Evolutionary conservation across 2,888 invertebrate species (phyloP), one percentile per base, ranked within the genome.

Genomic region (Eupithecia exiguata): DNA sequence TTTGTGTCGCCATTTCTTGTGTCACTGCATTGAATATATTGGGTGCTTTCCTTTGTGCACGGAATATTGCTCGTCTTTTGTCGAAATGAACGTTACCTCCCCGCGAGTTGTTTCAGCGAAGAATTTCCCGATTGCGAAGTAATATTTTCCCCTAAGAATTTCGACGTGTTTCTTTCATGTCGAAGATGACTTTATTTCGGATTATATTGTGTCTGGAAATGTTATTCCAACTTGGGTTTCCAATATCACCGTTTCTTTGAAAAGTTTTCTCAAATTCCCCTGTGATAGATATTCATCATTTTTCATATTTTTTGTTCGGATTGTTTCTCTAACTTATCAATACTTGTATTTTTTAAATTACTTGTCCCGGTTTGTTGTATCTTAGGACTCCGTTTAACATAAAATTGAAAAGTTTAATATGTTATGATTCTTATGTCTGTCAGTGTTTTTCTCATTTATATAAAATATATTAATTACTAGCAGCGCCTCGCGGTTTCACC

Each of bases 11-110:
- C 89, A 91, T 93, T 93, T 93, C 93, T 93, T 93, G 91, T 93
- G 94, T 94, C 94, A 94, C 93, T 93, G 93, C 94, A 93, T 93
- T 93, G 93, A 94, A 94, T 94, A 94, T 94, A 94, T 94, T 93
- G 93, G 90, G 89, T 89, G 92, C 89, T 91, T 89, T 90, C 93
- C 94, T 94, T 94, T 94, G 94, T 94, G 92, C 91, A 88, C 91
- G 88, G 93, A 91, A 93, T 94, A 94, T 93, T 93, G 94, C 93
- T 93, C 91, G 91, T 93, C 93, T 91, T 92, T 94, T 93, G 91
- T 92, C 92, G 91, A 91, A 93, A 92, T 92, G 93, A 93, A 93
- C 92, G 92, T 91, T 90, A 91, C 93, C 93, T 91, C 88, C 88
- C 92, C 91, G 89, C 91, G 92, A 92, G 92, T 93, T 94, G 94